Percentiles rank a stretch among this genome's conserved stretches.
Evolutionary conservation across 2,797 vertebrate genomes (phyloP).

Genomic region (Liasis olivaceus): DNA sequence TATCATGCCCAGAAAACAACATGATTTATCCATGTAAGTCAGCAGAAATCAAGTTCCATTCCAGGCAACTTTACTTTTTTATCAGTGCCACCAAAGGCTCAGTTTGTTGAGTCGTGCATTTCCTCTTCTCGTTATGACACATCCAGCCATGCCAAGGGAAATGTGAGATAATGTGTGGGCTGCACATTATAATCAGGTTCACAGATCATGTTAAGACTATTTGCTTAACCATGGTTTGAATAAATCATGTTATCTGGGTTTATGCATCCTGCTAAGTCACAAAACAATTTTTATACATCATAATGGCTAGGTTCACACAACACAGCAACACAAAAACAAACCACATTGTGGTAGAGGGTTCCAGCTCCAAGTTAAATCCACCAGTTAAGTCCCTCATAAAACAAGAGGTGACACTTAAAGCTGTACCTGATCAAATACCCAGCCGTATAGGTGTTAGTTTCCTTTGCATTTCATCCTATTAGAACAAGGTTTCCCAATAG

Average conservation of each 20-base stretch:
- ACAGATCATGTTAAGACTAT: background rate
- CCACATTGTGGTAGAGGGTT: background rate
- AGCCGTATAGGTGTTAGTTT: background rate
- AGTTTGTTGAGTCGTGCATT: background rate
- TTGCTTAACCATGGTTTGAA: background rate
- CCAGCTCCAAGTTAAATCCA: background rate
- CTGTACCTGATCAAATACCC: background rate
- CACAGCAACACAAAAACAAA: background rate
- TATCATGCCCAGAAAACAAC: background rate
- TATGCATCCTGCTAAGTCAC: background rate
- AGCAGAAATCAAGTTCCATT: background rate
- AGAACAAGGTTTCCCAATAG: background rate
- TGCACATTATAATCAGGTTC: background rate
- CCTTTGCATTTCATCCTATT: background rate
- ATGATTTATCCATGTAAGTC: background rate
- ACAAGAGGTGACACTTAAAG: background rate
- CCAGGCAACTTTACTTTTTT: background rate
- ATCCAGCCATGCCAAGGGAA: background rate
- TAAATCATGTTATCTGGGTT: background rate
- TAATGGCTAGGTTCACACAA: background rate
- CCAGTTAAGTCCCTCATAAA: background rate
- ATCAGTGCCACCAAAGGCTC: background rate
- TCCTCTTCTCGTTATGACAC: background rate
- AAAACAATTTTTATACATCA: background rate
- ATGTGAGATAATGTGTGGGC: background rate